These are phyloP conservation scores for Carassius auratus DNA, from an alignment of 2,113 vertebrate genomes.

Conservation along the genomic window DNA sequence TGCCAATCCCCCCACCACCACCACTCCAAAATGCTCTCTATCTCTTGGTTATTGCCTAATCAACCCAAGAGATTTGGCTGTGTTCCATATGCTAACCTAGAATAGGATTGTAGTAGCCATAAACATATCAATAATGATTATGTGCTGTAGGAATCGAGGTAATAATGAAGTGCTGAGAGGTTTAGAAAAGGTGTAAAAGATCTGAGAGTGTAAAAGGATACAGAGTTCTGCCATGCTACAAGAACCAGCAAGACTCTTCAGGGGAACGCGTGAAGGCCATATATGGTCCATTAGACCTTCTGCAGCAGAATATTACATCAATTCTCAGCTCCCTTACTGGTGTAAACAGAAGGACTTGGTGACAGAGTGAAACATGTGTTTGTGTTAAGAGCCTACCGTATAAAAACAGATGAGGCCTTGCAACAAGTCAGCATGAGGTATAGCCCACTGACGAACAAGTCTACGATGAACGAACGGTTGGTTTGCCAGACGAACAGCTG, in stretches of 20 bases:
- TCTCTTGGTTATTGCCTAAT: slow-evolving; percentile 9
- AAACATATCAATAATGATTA: slow-evolving; percentile 1
- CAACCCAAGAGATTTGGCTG: slow-evolving; percentile 2
- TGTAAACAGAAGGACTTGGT: slow-evolving; percentile 38
- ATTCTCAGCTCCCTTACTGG: slow-evolving; percentile 41
- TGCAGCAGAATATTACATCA: slow-evolving; percentile 30
- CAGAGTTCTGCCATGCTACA: slow-evolving; percentile 9
- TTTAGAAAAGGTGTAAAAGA: not conserved
- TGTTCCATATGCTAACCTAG: not conserved
- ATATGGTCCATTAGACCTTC: slow-evolving; percentile 36
- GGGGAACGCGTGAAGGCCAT: slow-evolving; percentile 24
- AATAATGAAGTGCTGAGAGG: not conserved
- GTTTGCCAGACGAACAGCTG: slow-evolving; percentile 69
- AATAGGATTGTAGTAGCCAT: not conserved
- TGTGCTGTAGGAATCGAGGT: not conserved
- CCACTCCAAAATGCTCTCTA: slow-evolving; percentile 5
- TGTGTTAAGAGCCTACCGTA: slow-evolving; percentile 39
- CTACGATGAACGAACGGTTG: slow-evolving; percentile 47
- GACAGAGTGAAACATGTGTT: slow-evolving; percentile 31
- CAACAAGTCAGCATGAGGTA: slow-evolving; percentile 45
- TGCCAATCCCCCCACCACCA: slow-evolving; percentile 8
- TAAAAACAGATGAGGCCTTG: slow-evolving; percentile 48
- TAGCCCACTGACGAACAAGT: slow-evolving; percentile 32
- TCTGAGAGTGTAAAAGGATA: not conserved
- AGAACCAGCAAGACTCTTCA: slow-evolving; percentile 22